Evolutionary conservation across 1,140 invertebrate species (phyloP), one percentile per base, ranked within the genome.

Genomic region (Oncopeltus fasciatus): DNA sequence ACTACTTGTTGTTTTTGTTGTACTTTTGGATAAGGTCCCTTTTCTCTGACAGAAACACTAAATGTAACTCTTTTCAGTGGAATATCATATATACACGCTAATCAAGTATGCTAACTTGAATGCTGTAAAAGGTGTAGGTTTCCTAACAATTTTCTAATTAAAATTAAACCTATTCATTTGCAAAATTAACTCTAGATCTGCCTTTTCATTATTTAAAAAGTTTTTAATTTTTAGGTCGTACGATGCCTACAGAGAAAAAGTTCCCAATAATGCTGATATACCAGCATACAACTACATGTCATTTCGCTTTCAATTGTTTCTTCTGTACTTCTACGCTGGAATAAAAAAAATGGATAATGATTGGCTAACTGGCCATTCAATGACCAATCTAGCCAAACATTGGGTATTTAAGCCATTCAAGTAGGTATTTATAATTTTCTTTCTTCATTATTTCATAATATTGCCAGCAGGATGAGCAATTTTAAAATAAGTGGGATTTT

Each of bases 221-320:
- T 9, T 26, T 53, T 53, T 53, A 3, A 53, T 24, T 70, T 74
- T 65, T 69, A 87, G 86, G 61, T 84, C 87, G 0, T 43, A 92
- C 11, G 87, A 90, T 75, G 76, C 77, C 1, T 72, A 78, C 27
- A 65, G 77, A 11, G 73, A 77, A 57, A 72, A 70, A 11, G 70
- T 74, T 31, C 69, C 64, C 33, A 71, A 69, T 61, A 74, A 78
- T 28, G 69, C 66, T 21, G 78, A 70, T 29, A 83, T 90, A 0
- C 90, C 91, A 0, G 80, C 85, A 59, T 95, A 91, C 91, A 93
- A 94, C 71, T 95, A 95, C 71, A 84, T 87, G 47, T 76, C 92
- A 2, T 69, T 95, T 3, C 86, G 88, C 69, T 89, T 85, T 69
- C 86, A 93, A 75, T 83, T 92, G 67, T 94, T 93, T 70, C 73